phyloP scores from a whole-genome alignment of 2,797 vertebrate genomes.

The Anniella stebbinsi region DNA sequence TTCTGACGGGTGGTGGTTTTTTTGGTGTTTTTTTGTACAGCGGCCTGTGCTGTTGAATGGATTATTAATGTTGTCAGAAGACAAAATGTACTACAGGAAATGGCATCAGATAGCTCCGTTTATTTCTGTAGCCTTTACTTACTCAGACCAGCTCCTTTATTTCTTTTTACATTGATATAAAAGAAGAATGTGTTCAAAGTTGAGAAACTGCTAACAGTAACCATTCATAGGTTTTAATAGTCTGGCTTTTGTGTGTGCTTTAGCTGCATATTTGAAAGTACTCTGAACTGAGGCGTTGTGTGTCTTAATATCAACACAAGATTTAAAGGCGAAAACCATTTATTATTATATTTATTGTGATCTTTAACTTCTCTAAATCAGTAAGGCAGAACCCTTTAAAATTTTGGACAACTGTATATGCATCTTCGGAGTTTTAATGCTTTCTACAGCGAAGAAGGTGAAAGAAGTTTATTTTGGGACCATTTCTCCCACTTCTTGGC shows the following conservation, averaged over 20 bases:
- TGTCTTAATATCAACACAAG: constrained; percentile 29
- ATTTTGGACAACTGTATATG: background rate
- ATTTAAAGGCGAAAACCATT: constrained; percentile 22
- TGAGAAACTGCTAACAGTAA: background rate
- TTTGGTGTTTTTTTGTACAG: constrained; percentile 24
- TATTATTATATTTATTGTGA: background rate
- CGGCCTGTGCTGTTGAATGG: constrained; percentile 24
- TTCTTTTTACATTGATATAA: constrained; percentile 2
- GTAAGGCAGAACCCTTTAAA: background rate
- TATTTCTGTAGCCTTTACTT: constrained; percentile 17
- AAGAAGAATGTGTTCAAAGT: constrained; percentile 27
- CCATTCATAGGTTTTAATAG: constrained; percentile 17
- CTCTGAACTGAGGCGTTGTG: constrained; percentile 39
- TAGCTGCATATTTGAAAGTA: background rate
- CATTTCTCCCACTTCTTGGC: constrained; percentile 21
- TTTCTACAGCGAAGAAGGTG: constrained; percentile 1
- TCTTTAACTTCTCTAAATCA: background rate
- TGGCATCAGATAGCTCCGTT: constrained; percentile 22
- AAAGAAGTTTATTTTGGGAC: constrained; percentile 26
- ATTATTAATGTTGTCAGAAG: constrained; percentile 56
- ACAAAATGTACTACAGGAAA: constrained; percentile 37
- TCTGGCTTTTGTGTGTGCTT: too few species aligned
- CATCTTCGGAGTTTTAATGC: background rate
- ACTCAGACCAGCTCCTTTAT: constrained; percentile 30
- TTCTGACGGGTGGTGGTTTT: too few species aligned